These are phyloP conservation scores for Xestia xanthographa DNA, from an alignment of 2,888 invertebrate species.

Conservation along the genomic window DNA sequence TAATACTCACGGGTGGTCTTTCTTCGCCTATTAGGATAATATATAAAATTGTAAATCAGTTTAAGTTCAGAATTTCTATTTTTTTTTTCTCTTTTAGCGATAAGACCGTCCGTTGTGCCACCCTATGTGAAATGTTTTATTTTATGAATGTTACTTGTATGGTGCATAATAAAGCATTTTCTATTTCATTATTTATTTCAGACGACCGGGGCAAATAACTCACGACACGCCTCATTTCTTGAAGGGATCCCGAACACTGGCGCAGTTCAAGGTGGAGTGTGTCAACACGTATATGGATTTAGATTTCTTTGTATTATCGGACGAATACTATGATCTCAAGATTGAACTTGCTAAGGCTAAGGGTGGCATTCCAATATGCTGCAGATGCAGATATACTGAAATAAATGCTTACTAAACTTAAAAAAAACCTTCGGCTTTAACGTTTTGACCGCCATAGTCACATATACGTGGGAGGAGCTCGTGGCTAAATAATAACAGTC, in stretches of 20 bases:
- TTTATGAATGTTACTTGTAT: too few relatives aligned
- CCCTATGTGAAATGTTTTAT: too few relatives aligned
- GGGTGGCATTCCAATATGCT: background rate
- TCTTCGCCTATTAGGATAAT: background rate
- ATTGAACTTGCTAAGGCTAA: slow-evolving; percentile 41
- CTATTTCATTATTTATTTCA: slow-evolving; percentile 38
- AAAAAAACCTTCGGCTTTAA: background rate
- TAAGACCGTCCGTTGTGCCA: too few relatives aligned
- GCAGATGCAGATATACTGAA: background rate
- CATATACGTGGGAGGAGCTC: too few relatives aligned
- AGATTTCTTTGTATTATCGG: slow-evolving; percentile 60
- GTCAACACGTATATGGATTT: slow-evolving; percentile 39
- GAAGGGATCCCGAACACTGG: background rate
- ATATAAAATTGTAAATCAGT: background rate
- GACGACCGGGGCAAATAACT: slow-evolving; percentile 32
- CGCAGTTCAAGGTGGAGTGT: slow-evolving; percentile 49
- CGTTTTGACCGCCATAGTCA: too few relatives aligned
- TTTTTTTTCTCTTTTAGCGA: too few relatives aligned
- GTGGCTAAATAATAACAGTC: too few relatives aligned
- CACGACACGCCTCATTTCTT: slow-evolving; percentile 25
- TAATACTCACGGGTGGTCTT: background rate
- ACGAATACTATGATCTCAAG: background rate
- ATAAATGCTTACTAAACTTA: background rate
- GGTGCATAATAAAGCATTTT: too few relatives aligned
- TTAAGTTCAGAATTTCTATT: background rate